Percentiles rank a stretch among this genome's conserved stretches.
These are phyloP conservation scores for Taenioides sp. DNA, from an alignment of 2,797 vertebrate genomes.

Conservation along the genomic window DNA sequence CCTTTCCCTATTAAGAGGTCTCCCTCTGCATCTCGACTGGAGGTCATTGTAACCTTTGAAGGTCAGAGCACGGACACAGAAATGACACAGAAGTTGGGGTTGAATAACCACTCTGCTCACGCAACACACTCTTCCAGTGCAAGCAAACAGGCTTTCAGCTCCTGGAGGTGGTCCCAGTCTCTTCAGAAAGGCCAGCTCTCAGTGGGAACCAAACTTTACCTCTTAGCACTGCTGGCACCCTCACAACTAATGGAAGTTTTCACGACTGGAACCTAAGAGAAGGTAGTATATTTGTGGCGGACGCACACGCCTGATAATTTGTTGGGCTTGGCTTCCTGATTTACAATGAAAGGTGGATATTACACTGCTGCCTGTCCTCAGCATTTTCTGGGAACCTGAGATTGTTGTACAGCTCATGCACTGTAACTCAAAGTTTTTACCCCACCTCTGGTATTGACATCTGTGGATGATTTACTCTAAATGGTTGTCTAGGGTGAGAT, in stretches of 20 bases:
- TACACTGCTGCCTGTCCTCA: slow-evolving; percentile 47
- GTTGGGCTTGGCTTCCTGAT: slow-evolving; percentile 50
- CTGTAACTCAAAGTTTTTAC: slow-evolving; percentile 56
- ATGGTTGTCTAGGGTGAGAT: slow-evolving; percentile 35
- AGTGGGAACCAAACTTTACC: slow-evolving; percentile 44
- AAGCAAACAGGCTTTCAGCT: slow-evolving; percentile 37
- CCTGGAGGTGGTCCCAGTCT: slow-evolving; percentile 39
- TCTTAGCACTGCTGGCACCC: slow-evolving; percentile 12
- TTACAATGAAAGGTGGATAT: slow-evolving; percentile 42
- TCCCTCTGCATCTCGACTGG: slow-evolving; percentile 36
- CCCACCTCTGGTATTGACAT: slow-evolving; percentile 44
- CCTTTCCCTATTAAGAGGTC: slow-evolving; percentile 50
- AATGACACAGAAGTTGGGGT: slow-evolving; percentile 42
- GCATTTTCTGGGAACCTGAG: slow-evolving; percentile 52
- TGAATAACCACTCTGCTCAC: slow-evolving; percentile 46
- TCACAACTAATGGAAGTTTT: slow-evolving; percentile 25
- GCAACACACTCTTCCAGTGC: slow-evolving; percentile 45
- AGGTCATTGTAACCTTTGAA: slow-evolving; percentile 69
- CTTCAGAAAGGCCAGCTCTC: slow-evolving; percentile 60
- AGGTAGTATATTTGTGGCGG: slow-evolving; percentile 26
- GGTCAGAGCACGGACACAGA: slow-evolving; percentile 46
- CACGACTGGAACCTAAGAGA: slow-evolving; percentile 17
- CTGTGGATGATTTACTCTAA: slow-evolving; percentile 56
- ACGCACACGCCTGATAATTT: slow-evolving; percentile 36
- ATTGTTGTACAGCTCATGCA: slow-evolving; percentile 27